A percentile compares a stretch with the other conserved stretches of the same genome.
Conservation (phyloP, 2,113 vertebrate genomes). For the Pluvialis apricaria region DNA sequence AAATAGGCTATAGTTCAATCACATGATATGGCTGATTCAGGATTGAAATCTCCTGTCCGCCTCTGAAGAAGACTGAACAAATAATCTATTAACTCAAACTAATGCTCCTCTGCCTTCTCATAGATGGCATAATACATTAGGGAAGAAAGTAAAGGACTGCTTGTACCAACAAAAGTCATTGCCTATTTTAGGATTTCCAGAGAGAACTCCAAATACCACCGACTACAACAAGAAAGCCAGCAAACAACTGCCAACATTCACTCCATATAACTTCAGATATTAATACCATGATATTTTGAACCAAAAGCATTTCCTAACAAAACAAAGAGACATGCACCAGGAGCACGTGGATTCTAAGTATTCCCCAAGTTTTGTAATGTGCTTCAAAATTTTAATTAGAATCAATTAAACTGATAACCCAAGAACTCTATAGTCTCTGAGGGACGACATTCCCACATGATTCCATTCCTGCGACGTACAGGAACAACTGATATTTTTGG, state of each 20-base stretch:
- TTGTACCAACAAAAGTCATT: background rate
- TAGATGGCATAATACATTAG: background rate
- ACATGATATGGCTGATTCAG: background rate
- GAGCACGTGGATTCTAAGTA: fast-evolving
- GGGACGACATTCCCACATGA: background rate
- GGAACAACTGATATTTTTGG: background rate
- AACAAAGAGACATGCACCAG: background rate
- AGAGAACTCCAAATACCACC: background rate
- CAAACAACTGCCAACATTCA: background rate
- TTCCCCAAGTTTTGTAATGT: background rate
- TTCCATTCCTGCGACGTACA: background rate
- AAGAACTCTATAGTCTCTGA: background rate
- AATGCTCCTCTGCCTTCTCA: background rate
- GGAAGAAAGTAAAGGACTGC: background rate
- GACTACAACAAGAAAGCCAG: background rate
- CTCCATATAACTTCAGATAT: background rate
- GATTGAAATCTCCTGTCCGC: background rate
- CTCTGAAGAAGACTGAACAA: background rate
- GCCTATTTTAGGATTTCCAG: background rate
- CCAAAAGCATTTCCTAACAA: background rate
- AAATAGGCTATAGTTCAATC: background rate
- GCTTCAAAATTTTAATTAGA: background rate
- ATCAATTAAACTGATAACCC: background rate
- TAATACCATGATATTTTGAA: background rate
- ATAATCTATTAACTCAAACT: background rate